phyloP scores from a whole-genome alignment of 2,888 invertebrate genomes.

The Cecidostiba fungosa region DNA sequence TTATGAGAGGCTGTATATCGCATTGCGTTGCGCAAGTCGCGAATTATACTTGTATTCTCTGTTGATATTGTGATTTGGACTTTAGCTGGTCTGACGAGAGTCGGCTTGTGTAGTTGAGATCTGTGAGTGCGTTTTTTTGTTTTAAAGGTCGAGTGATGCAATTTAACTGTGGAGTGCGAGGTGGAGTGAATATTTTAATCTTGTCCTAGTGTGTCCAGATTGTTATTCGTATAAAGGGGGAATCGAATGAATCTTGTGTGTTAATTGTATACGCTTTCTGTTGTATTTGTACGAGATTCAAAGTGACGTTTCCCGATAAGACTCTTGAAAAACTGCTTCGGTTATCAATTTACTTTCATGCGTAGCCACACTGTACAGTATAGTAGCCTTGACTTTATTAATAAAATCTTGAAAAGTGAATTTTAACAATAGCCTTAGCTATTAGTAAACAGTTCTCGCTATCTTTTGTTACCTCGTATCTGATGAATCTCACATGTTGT shows the following conservation, averaged over 20 bases:
- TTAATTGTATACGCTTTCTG: not conserved
- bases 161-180: too few relatives aligned
- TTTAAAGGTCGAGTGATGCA: not conserved
- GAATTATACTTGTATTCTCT: not conserved
- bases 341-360: not conserved
- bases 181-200: not conserved
- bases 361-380: not conserved
- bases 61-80: not conserved
- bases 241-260: not conserved
- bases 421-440: not conserved
- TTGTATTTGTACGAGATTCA: not conserved
- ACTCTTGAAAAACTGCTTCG: not conserved
- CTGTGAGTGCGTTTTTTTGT: not conserved
- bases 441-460: not conserved
- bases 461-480: not conserved
- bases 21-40: slow-evolving; percentile 6
- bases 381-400: slow-evolving; percentile 1
- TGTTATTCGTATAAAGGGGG: not conserved
- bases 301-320: not conserved
- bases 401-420: not conserved
- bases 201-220: not conserved
- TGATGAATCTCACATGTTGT: not conserved
- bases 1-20: not conserved
- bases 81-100: not conserved
- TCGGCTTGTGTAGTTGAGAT: not conserved